phyloP scores from a whole-genome alignment of 2,113 vertebrate species.

The Leiothrix lutea region DNA sequence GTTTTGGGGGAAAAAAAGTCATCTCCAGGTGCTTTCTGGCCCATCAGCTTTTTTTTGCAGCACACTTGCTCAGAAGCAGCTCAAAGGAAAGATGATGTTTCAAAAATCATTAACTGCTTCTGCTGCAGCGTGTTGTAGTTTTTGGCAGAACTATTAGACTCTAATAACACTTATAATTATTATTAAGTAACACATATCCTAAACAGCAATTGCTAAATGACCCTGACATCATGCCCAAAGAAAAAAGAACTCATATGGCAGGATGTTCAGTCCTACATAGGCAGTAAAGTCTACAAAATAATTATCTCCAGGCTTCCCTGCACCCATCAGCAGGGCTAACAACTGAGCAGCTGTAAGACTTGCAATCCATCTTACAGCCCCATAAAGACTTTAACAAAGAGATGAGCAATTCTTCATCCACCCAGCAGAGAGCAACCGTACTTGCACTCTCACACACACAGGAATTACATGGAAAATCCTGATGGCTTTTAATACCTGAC shows the following conservation, averaged over 20 bases:
- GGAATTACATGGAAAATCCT: not conserved
- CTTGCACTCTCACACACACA: not conserved
- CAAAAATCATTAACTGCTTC: not conserved
- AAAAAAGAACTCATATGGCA: not conserved
- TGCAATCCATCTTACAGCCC: not conserved
- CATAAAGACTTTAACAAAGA: not conserved
- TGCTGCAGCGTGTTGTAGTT: not conserved
- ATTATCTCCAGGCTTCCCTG: not conserved
- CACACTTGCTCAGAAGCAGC: not conserved
- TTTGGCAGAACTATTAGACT: not conserved
- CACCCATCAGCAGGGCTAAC: not conserved
- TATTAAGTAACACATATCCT: not conserved
- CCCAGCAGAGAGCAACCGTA: slow-evolving; percentile 59
- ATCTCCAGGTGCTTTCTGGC: not conserved
- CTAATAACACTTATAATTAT: slow-evolving; percentile 17
- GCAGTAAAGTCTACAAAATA: not conserved
- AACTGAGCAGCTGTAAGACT: not conserved
- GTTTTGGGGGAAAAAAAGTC: not conserved
- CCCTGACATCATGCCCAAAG: not conserved
- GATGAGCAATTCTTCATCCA: slow-evolving; percentile 34
- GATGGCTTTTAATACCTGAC: not conserved
- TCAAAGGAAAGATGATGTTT: not conserved
- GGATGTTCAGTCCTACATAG: not conserved
- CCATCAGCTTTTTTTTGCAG: not conserved
- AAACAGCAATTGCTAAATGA: not conserved